Conservation (phyloP, 2,888 invertebrate genomes). For the Dasypogon diadema region DNA sequence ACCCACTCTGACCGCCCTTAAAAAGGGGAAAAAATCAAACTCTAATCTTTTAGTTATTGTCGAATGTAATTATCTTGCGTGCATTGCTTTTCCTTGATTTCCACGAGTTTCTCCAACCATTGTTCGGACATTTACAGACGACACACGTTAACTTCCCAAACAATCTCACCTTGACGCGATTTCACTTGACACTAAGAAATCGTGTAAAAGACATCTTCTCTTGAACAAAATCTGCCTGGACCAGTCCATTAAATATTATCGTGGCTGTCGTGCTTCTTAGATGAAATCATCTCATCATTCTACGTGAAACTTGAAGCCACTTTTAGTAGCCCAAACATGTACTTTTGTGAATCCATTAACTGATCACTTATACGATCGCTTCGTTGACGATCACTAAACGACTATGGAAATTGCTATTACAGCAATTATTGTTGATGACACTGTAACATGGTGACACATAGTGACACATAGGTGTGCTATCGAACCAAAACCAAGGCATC, state of each 20-base stretch:
- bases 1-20: too few relatives aligned
- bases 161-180: conserved; percentile 14
- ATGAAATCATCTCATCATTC: conserved; percentile 33
- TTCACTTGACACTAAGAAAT: conserved; percentile 12
- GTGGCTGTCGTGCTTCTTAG: conserved; percentile 2
- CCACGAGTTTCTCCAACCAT: conserved; percentile 30
- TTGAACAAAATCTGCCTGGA: conserved; percentile 8
- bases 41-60: too few relatives aligned
- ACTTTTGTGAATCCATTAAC: neutral
- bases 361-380: neutral
- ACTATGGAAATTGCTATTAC: neutral
- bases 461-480: conserved; percentile 39
- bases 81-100: conserved; percentile 5
- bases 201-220: neutral
- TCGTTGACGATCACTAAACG: neutral
- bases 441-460: conserved; percentile 49
- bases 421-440: conserved; percentile 41
- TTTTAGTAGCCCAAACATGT: neutral
- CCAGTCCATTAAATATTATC: neutral
- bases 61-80: too few relatives aligned
- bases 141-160: neutral
- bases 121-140: conserved; percentile 20
- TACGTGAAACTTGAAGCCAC: neutral
- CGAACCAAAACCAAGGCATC: neutral
- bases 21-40: too few relatives aligned